Conservation (phyloP, 2,797 vertebrate species). For the Amblyopsis hoosieri region DNA sequence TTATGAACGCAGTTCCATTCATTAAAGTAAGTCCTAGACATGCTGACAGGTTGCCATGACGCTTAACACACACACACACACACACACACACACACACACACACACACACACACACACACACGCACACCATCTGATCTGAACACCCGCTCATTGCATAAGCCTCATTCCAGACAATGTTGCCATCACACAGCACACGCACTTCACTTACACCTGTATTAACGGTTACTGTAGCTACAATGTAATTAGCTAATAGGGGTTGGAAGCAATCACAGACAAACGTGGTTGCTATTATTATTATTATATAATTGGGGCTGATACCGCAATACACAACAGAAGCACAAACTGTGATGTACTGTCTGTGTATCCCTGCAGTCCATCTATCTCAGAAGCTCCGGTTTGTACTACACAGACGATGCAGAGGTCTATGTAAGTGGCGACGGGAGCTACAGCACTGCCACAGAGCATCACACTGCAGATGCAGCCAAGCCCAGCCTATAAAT, state of each 20-base stretch:
- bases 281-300: background rate
- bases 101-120: background rate
- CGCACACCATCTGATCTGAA: conserved; percentile 48
- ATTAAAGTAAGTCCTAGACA: conserved; percentile 45
- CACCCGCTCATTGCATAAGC: conserved; percentile 56
- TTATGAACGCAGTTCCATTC: conserved; percentile 52
- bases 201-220: background rate
- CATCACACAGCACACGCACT: conserved; percentile 6
- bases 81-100: background rate
- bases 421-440: conserved; percentile 23
- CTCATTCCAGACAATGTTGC: conserved; percentile 47
- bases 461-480: conserved; percentile 21
- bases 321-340: conserved; percentile 3
- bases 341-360: conserved; percentile 17
- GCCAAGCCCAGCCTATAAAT: conserved; percentile 9
- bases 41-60: conserved; percentile 61
- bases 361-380: conserved; percentile 19
- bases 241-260: conserved; percentile 1
- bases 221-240: conserved; percentile 5
- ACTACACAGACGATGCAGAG: conserved; percentile 30
- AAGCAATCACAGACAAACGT: background rate
- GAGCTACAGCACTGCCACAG: conserved; percentile 2
- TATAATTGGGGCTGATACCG: background rate
- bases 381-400: conserved; percentile 36
- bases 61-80: background rate